These are phyloP conservation scores for Nothobranchius furzeri DNA, from an alignment of 2,113 vertebrate species.

Conservation along the genomic window DNA sequence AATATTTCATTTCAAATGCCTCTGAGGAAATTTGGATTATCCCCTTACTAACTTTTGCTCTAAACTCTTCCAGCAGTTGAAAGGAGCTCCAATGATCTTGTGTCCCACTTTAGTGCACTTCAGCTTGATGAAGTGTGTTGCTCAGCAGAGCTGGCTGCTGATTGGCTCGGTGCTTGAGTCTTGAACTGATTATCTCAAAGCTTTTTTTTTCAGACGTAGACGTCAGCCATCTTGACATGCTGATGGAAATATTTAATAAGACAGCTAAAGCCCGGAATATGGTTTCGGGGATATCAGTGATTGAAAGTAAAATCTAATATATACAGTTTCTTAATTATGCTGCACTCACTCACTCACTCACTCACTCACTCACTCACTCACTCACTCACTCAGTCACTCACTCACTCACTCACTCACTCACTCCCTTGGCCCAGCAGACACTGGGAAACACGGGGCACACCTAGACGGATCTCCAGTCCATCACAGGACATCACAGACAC, in stretches of 20 bases:
- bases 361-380: no score
- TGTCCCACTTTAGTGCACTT: conserved; percentile 6
- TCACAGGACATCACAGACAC: no score
- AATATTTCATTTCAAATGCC: background rate
- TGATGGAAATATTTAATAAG: background rate
- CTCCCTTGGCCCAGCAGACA: no score
- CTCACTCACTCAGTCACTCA: no score
- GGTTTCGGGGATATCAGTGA: background rate
- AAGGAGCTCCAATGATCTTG: background rate
- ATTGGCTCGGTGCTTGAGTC: conserved; percentile 4
- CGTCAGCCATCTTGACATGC: background rate
- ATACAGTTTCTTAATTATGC: no score
- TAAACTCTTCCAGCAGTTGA: background rate
- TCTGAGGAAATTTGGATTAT: background rate
- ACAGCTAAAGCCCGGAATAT: background rate
- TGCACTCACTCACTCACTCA: no score
- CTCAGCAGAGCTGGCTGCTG: background rate
- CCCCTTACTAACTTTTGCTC: background rate
- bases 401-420: no score
- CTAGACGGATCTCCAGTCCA: no score
- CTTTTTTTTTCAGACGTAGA: background rate
- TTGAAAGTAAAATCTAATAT: background rate
- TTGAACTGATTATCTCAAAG: conserved; percentile 29
- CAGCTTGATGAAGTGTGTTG: conserved; percentile 4
- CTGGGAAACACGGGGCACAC: no score